phyloP scores from a whole-genome alignment of 2,113 vertebrate species.

The Microcebus ravelobensis region DNA sequence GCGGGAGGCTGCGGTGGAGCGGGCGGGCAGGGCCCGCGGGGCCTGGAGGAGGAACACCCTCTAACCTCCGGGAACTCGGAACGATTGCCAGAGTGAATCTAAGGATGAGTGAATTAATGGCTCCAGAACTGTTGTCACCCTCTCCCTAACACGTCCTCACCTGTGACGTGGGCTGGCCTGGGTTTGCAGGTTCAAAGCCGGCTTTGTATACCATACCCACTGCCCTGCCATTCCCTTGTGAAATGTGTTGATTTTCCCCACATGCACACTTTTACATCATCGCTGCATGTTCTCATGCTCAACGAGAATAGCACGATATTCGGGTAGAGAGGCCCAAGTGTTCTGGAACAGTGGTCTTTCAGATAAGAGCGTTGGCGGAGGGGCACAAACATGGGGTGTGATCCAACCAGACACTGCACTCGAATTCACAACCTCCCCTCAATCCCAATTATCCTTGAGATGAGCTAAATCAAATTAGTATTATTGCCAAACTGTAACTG shows the following conservation, averaged over 20 bases:
- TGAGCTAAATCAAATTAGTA: neutral
- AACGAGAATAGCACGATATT: slow-evolving; percentile 56
- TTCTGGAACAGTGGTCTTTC: slow-evolving; percentile 57
- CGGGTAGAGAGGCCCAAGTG: slow-evolving; percentile 7
- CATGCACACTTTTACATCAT: slow-evolving; percentile 31
- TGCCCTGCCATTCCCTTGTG: neutral
- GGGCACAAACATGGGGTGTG: neutral
- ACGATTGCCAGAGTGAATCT: slow-evolving; percentile 10
- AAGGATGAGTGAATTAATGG: slow-evolving; percentile 6
- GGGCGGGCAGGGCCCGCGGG: neutral
- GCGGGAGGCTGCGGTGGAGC: neutral
- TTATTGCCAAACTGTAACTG: neutral
- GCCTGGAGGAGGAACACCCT: neutral
- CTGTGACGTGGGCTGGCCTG: slow-evolving; percentile 9
- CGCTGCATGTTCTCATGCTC: slow-evolving; percentile 37
- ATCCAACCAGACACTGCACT: neutral
- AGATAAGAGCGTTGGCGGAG: neutral
- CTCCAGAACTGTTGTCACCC: neutral
- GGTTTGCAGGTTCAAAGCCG: slow-evolving; percentile 59
- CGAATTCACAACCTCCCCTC: neutral
- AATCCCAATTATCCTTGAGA: neutral
- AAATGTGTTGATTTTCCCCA: slow-evolving; percentile 38
- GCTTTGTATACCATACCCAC: slow-evolving; percentile 51
- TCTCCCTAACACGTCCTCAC: slow-evolving; percentile 43
- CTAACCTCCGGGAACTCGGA: neutral